A percentile compares a stretch with the other conserved stretches of the same genome.
Evolutionary conservation across 2,797 vertebrate genomes (phyloP).

Genomic region (Nannoperca obscura): DNA sequence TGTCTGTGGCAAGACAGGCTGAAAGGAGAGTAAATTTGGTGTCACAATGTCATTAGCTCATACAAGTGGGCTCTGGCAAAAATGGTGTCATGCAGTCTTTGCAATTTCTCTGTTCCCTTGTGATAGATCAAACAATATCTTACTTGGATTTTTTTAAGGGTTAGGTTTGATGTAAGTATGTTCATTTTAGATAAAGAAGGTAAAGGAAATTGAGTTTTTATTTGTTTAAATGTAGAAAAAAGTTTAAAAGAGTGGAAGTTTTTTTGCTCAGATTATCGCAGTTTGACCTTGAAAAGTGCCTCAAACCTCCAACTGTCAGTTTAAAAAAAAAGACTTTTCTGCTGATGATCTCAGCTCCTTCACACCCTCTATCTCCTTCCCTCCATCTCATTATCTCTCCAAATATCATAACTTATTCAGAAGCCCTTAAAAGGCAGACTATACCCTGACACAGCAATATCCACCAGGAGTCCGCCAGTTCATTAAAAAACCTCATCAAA

Average conservation of each 20-base stretch:
- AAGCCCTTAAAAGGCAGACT: constrained; percentile 81
- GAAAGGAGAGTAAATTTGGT: constrained; percentile 39
- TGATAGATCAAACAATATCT: not conserved
- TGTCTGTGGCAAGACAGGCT: constrained; percentile 33
- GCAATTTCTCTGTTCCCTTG: not conserved
- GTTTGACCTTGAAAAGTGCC: constrained; percentile 72
- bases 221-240: constrained; percentile 1
- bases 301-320: constrained; percentile 67
- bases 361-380: constrained; percentile 66
- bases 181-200: not conserved
- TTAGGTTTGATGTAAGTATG: not conserved
- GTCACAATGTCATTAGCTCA: constrained; percentile 31
- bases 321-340: constrained; percentile 67
- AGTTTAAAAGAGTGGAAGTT: constrained; percentile 23
- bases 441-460: constrained; percentile 83
- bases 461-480: constrained; percentile 70
- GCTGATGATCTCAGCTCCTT: constrained; percentile 74
- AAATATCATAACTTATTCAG: constrained; percentile 87
- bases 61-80: constrained; percentile 13
- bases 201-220: not conserved
- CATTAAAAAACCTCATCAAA: constrained; percentile 84
- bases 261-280: constrained; percentile 36
- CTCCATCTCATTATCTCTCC: constrained; percentile 83
- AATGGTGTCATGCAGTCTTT: constrained; percentile 15
- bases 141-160: not conserved